These are phyloP conservation scores for Cremastinae sp. DNA, from an alignment of 2,888 invertebrate species.

Conservation along the genomic window DNA sequence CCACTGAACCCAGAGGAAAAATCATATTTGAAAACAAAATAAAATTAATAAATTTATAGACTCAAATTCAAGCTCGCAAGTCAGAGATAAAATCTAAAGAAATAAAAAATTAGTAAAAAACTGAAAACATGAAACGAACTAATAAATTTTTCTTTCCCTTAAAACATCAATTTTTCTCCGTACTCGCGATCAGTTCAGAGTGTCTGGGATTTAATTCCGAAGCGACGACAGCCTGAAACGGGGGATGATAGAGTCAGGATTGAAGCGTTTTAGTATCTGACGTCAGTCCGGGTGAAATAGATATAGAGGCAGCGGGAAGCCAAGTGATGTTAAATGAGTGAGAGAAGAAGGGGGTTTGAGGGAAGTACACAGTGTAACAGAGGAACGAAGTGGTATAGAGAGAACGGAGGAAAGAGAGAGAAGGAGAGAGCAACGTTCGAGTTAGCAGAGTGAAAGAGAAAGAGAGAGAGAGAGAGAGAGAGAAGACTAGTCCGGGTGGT, in stretches of 20 bases:
- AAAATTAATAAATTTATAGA: too few species aligned
- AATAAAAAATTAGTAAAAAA: too few species aligned
- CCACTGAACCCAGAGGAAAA: too few species aligned
- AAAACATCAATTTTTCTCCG: background rate
- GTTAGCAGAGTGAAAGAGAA: constrained; percentile 58
- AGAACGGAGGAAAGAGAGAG: constrained; percentile 56
- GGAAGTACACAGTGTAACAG: constrained; percentile 55
- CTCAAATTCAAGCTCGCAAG: too few species aligned
- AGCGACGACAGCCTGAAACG: constrained; percentile 69
- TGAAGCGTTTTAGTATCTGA: constrained; percentile 72
- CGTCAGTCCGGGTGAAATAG: constrained; percentile 72
- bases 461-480: constrained; percentile 54
- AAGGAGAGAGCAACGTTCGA: constrained; percentile 38
- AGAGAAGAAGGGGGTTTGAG: constrained; percentile 55
- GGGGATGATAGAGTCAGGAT: constrained; percentile 65
- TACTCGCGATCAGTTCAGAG: background rate
- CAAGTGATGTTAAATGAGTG: constrained; percentile 61
- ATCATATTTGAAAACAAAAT: too few species aligned
- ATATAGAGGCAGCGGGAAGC: constrained; percentile 66
- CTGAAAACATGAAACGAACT: too few species aligned
- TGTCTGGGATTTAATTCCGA: constrained; percentile 30
- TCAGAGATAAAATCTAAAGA: too few species aligned
- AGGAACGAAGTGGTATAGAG: constrained; percentile 58
- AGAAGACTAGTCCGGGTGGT: constrained; percentile 69
- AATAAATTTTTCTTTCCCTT: too few species aligned